Percentiles rank a stretch among this genome's conserved stretches.
phyloP scores from a whole-genome alignment of 1,140 invertebrate genomes.

The Pseudobourletiella spinata region DNA sequence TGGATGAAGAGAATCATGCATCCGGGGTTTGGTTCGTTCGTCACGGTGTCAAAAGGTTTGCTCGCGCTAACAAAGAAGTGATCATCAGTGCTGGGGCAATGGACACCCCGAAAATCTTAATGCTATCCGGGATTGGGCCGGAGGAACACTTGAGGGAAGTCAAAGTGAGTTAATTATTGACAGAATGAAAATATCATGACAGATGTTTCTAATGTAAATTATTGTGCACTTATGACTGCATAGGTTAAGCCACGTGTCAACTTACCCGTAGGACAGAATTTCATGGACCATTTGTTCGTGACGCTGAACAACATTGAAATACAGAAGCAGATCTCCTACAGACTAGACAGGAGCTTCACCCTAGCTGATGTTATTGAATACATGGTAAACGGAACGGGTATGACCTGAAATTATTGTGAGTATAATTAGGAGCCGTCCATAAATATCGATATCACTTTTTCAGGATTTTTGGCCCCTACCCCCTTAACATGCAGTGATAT shows the following conservation, averaged over 20 bases:
- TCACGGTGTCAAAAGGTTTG: slow-evolving; percentile 10
- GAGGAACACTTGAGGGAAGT: not conserved
- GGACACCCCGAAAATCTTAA: slow-evolving; percentile 9
- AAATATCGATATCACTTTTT: too few relatives aligned
- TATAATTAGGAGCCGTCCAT: too few relatives aligned
- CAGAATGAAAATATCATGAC: not conserved
- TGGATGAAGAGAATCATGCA: slow-evolving; percentile 2
- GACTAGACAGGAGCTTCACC: slow-evolving; percentile 20
- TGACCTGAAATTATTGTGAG: not conserved
- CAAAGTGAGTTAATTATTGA: not conserved
- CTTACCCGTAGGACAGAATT: slow-evolving; percentile 11
- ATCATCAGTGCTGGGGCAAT: slow-evolving; percentile 9
- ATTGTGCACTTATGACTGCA: not conserved
- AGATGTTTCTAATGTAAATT: not conserved
- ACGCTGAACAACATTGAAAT: not conserved
- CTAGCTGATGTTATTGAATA: slow-evolving; percentile 13
- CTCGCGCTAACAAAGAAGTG: slow-evolving; percentile 1
- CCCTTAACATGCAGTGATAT: too few relatives aligned
- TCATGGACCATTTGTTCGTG: slow-evolving; percentile 4
- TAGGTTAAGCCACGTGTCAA: slow-evolving; percentile 6
- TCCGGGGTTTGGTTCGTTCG: slow-evolving; percentile 5
- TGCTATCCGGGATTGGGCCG: slow-evolving; percentile 18
- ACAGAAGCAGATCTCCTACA: not conserved
- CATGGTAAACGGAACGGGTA: slow-evolving; percentile 19
- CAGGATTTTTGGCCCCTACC: too few relatives aligned